Conservation (phyloP, 2,113 vertebrate genomes). For the Saimiri boliviensis region DNA sequence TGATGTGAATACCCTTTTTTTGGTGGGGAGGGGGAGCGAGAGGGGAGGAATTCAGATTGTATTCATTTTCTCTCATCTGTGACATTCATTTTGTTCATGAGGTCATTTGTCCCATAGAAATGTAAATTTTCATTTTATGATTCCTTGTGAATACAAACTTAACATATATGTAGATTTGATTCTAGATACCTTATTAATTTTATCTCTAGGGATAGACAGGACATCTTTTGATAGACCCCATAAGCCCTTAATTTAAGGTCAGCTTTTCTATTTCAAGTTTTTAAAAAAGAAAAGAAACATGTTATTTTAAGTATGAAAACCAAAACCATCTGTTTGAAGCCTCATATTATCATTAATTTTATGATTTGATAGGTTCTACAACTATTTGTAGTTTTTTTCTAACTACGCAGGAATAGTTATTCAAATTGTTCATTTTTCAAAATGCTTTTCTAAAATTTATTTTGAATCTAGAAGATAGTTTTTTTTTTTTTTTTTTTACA, state of each 20-base stretch:
- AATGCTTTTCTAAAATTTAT: constrained; percentile 1
- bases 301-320: constrained; percentile 9
- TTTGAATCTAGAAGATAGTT: constrained; percentile 5
- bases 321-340: background rate
- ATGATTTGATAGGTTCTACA: background rate
- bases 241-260: background rate
- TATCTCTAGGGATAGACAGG: background rate
- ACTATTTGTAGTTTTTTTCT: constrained; percentile 21
- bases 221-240: background rate
- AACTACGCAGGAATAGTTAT: background rate
- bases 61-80: background rate
- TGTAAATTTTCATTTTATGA: background rate
- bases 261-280: background rate
- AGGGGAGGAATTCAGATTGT: too few species aligned
- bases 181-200: background rate
- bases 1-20: background rate
- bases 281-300: background rate
- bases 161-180: background rate
- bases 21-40: too few species aligned
- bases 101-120: background rate
- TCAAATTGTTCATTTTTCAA: background rate
- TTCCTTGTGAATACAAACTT: background rate
- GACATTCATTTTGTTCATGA: background rate
- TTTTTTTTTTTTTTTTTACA: background rate
- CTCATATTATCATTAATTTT: background rate